Evolutionary conservation across 2,113 vertebrate species (phyloP), one percentile per base, ranked within the genome.

Genomic region (Halcyon senegalensis): DNA sequence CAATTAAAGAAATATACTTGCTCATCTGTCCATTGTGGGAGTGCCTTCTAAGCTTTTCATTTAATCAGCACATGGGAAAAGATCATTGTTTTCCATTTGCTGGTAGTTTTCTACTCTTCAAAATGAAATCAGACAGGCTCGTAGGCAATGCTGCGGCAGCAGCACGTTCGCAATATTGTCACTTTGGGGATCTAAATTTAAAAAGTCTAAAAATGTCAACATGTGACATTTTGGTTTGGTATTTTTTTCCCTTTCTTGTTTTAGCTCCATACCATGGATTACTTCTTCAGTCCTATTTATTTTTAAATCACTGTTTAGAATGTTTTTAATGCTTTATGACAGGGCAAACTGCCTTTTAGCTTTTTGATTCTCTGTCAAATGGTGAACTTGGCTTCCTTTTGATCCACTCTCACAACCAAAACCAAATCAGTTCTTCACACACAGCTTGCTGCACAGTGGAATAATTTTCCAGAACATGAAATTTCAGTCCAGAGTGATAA

Each of bases 381-480:
- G 5, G 41, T 41, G 58, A 96, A 66, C 74, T 33, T 80, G 84
- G 28, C 68, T 87, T 82, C 67, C 87, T 83, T 91, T 82, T 95
- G 84, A 96, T 88, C 70, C 70, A 41, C n/a, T 83, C 70, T 72
- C 69, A 82, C 43, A 84, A 64, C 63, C 73, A 79, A 73, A 80
- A 68, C 12, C 60, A 85, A 90, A 93, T 83, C 70, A 91, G 75
- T 83, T 87, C 83, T 76, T 85, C 84, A 76, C 87, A 89, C 81
- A 50, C 73, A 79, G 77, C 73, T 91, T 7, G 11, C 77, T 94
- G 46, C 79, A 72, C 79, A 48, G 73, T n/a, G 27, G 72, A 90
- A 92, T 89, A 66, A 90, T 94, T 95, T 96, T 88, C 82, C 88
- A 96, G 96, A 94, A 84, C 80, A 89, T 69, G 89, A 95, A 74